Evolutionary conservation across 2,113 vertebrate species (phyloP).

Genomic region (Donacobius atricapilla): DNA sequence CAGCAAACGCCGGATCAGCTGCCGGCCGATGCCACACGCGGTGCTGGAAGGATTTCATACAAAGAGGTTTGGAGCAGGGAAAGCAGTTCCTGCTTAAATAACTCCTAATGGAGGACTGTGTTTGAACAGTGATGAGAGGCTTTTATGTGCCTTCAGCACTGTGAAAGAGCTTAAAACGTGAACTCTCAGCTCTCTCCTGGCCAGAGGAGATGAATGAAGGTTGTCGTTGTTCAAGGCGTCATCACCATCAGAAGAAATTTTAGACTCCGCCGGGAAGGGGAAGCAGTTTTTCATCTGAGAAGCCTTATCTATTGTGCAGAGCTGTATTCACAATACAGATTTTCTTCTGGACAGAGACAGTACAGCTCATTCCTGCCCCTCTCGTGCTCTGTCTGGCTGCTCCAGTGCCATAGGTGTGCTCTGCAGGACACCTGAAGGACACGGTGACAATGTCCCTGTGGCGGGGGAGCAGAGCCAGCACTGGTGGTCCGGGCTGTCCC

Average conservation of each 20-base stretch:
- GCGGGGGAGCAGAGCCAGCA: not conserved
- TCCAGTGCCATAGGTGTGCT: accelerated
- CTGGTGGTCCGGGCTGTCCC: not conserved
- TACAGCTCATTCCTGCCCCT: not conserved
- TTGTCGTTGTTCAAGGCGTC: slow-evolving; percentile 46
- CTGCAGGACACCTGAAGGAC: not conserved
- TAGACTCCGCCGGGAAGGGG: not conserved
- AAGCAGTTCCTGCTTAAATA: slow-evolving; percentile 8
- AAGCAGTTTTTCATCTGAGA: slow-evolving; percentile 47
- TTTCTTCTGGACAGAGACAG: not conserved
- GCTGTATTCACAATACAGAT: not conserved
- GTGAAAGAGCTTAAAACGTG: slow-evolving; percentile 34
- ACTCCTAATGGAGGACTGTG: slow-evolving; percentile 13
- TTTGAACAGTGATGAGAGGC: slow-evolving; percentile 36
- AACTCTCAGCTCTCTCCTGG: slow-evolving; percentile 37
- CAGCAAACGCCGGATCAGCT: not conserved
- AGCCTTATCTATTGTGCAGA: slow-evolving; percentile 17
- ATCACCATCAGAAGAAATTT: slow-evolving; percentile 34
- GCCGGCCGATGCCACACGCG: not conserved
- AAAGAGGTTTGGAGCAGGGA: not conserved
- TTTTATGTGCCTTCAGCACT: not conserved
- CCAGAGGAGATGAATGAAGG: slow-evolving; percentile 51
- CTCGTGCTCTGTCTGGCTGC: not conserved
- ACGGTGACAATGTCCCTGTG: accelerated
- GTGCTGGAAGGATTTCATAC: not conserved